Evolutionary conservation across 2,113 vertebrate species (phyloP).

Genomic region (Bagarius yarrelli): DNA sequence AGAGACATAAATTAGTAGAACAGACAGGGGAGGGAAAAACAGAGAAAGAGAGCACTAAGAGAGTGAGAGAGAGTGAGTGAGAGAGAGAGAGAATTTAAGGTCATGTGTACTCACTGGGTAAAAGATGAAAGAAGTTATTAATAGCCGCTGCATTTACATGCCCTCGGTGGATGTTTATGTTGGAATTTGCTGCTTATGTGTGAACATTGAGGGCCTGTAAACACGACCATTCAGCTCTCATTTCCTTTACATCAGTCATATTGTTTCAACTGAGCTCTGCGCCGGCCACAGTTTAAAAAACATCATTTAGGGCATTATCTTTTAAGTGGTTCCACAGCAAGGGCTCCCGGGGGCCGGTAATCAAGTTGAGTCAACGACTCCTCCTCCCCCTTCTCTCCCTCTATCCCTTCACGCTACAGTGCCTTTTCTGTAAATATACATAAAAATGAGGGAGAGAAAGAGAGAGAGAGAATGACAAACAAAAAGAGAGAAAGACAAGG

Average conservation of each 20-base stretch:
- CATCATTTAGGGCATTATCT: slow-evolving; percentile 71
- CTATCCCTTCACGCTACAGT: slow-evolving; percentile 63
- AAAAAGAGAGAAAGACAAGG: slow-evolving; percentile 15
- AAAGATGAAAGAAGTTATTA: slow-evolving; percentile 80
- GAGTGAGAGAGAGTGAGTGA: slow-evolving; percentile 43
- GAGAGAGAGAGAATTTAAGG: slow-evolving; percentile 55
- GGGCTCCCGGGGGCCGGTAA: slow-evolving; percentile 67
- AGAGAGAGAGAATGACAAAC: slow-evolving; percentile 34
- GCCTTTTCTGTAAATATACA: slow-evolving; percentile 69
- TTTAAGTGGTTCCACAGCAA: slow-evolving; percentile 73
- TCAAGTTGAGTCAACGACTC: slow-evolving; percentile 68
- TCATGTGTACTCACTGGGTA: slow-evolving; percentile 60
- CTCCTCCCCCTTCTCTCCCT: slow-evolving; percentile 68
- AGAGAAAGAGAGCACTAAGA: background rate
- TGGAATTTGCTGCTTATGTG: slow-evolving; percentile 80
- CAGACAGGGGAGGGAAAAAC: slow-evolving; percentile 3
- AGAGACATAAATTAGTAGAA: background rate
- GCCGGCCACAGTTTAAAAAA: slow-evolving; percentile 70
- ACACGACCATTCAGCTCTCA: slow-evolving; percentile 77
- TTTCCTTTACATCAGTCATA: slow-evolving; percentile 82
- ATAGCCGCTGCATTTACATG: slow-evolving; percentile 77
- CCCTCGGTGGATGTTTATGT: slow-evolving; percentile 79
- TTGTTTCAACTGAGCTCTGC: slow-evolving; percentile 72
- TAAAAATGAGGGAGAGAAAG: slow-evolving; percentile 23
- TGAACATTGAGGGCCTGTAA: slow-evolving; percentile 80